A percentile compares a stretch with the other conserved stretches of the same genome.
phyloP scores from a whole-genome alignment of 2,888 invertebrate species.

The Heliconius ethilla region DNA sequence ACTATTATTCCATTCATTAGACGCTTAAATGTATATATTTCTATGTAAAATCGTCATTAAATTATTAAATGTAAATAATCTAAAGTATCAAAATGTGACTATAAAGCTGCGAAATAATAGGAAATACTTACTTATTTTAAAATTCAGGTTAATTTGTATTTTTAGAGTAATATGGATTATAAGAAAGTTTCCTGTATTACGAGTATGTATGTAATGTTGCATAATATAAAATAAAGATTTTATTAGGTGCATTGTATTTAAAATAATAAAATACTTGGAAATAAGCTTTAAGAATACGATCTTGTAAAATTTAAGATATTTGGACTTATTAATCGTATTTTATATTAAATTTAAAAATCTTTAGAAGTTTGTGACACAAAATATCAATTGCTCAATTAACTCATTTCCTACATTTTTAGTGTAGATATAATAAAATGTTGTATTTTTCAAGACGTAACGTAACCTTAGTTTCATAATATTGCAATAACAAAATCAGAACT shows the following conservation, averaged over 20 bases:
- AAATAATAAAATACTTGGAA: too few species aligned
- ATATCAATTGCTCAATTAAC: not conserved
- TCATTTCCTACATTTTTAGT: not conserved
- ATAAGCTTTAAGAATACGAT: too few species aligned
- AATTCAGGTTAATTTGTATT: not conserved
- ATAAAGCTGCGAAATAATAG: not conserved
- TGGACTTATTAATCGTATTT: too few species aligned
- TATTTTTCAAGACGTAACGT: not conserved
- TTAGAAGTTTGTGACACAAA: too few species aligned
- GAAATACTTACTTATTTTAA: not conserved
- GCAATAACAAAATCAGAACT: slow-evolving; percentile 9
- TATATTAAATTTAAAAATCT: too few species aligned
- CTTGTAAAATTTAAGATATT: too few species aligned
- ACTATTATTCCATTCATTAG: not conserved
- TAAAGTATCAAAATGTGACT: not conserved
- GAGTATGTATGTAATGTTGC: not conserved
- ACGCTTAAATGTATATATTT: not conserved
- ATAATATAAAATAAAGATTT: not conserved
- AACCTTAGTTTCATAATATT: not conserved
- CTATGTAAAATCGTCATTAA: too few species aligned
- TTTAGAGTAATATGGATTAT: not conserved
- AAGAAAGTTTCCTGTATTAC: not conserved
- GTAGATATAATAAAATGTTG: too few species aligned
- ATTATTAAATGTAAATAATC: too few species aligned
- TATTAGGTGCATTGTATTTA: not conserved